Percentiles rank a stretch among this genome's conserved stretches.
Evolutionary conservation across 1,140 invertebrate genomes (phyloP).

Genomic region (Daktulosphaira vitifoliae): DNA sequence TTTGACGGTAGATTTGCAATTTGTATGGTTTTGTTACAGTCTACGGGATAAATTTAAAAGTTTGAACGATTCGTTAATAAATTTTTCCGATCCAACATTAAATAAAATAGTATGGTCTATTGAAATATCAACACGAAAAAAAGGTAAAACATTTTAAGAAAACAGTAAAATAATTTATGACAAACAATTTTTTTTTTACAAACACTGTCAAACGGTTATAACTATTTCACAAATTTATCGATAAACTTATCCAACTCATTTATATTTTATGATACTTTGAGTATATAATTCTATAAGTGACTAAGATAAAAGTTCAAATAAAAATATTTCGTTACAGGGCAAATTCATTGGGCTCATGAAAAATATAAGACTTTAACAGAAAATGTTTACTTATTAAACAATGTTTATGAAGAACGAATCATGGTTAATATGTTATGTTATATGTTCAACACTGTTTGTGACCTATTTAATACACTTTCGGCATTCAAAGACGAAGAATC

Average conservation of each 20-base stretch:
- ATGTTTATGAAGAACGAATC: constrained; percentile 2
- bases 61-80: neutral
- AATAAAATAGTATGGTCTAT: no score
- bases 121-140: no score
- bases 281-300: no score
- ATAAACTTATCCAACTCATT: no score
- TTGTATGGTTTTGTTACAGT: constrained; percentile 11
- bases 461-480: constrained; percentile 25
- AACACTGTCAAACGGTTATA: no score
- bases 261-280: no score
- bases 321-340: neutral
- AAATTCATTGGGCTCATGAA: neutral
- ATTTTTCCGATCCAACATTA: no score
- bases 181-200: no score
- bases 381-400: neutral
- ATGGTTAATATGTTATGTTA: neutral
- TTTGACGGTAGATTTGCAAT: constrained; percentile 6
- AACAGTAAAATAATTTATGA: no score
- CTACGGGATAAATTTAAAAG: neutral
- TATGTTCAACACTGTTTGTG: constrained; percentile 30
- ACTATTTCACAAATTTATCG: no score
- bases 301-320: neutral
- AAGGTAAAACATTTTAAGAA: no score
- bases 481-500: neutral
- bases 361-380: neutral